phyloP scores from a whole-genome alignment of 2,888 invertebrate genomes.

The Apamea sordens region DNA sequence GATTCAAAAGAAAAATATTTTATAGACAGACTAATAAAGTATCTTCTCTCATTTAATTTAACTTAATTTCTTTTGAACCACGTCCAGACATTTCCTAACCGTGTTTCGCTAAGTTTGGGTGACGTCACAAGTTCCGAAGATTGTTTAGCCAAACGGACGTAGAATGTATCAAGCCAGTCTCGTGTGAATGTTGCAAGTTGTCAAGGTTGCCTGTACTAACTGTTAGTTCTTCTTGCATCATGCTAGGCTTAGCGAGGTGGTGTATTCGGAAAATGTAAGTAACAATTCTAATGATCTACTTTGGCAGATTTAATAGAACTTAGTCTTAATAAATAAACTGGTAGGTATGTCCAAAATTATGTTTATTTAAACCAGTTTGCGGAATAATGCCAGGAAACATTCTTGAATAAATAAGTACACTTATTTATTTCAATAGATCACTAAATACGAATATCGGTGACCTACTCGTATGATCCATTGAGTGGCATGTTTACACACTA shows the following conservation, averaged over 20 bases:
- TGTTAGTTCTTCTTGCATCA: constrained; percentile 69
- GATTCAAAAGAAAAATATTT: background rate
- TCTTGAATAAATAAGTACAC: constrained; percentile 4
- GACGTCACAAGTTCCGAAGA: constrained; percentile 49
- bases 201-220: constrained; percentile 70
- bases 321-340: constrained; percentile 12
- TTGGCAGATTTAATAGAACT: constrained; percentile 8
- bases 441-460: constrained; percentile 33
- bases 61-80: constrained; percentile 25
- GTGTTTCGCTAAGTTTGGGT: constrained; percentile 31
- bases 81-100: constrained; percentile 18
- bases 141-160: constrained; percentile 47
- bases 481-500: constrained; percentile 33
- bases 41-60: constrained; percentile 9
- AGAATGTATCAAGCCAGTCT: constrained; percentile 63
- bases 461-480: constrained; percentile 32
- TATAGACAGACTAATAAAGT: background rate
- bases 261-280: constrained; percentile 48
- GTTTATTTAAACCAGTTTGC: constrained; percentile 5
- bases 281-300: constrained; percentile 29
- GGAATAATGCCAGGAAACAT: constrained; percentile 5
- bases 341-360: background rate
- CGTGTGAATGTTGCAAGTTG: constrained; percentile 68
- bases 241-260: constrained; percentile 45
- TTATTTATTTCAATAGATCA: constrained; percentile 33